Evolutionary conservation across 2,113 vertebrate species (phyloP).

Genomic region (Engraulis encrasicolus): DNA sequence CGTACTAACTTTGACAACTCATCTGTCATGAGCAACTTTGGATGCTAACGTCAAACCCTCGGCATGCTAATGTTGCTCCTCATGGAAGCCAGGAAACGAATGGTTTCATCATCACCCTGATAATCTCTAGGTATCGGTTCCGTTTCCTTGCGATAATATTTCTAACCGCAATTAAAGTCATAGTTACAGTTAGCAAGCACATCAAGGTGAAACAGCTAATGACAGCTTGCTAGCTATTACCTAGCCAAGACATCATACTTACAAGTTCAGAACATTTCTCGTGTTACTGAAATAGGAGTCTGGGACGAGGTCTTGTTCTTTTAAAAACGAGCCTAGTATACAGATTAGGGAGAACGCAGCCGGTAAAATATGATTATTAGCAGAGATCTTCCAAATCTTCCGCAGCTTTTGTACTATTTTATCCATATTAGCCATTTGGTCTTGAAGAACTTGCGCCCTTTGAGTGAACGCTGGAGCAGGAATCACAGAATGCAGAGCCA

Average conservation of each 20-base stretch:
- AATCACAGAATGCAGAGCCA: conserved; percentile 19
- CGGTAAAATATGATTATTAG: conserved; percentile 64
- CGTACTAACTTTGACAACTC: too few relatives aligned
- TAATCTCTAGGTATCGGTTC: too few relatives aligned
- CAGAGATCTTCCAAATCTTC: conserved; percentile 56
- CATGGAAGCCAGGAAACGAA: neutral
- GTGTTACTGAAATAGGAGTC: conserved; percentile 85
- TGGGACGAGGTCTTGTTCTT: conserved; percentile 78
- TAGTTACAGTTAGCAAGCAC: neutral
- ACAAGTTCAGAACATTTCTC: conserved; percentile 87
- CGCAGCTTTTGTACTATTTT: conserved; percentile 60
- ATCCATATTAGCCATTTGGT: conserved; percentile 67
- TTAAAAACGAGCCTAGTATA: conserved; percentile 78
- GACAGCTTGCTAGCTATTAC: conserved; percentile 19
- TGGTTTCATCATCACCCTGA: neutral
- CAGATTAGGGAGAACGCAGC: conserved; percentile 72
- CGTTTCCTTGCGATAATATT: neutral
- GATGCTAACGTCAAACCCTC: too few relatives aligned
- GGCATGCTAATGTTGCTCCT: too few relatives aligned
- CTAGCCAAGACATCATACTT: conserved; percentile 62
- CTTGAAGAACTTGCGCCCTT: conserved; percentile 34
- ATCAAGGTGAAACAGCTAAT: neutral
- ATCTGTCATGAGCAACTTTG: too few relatives aligned
- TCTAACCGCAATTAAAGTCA: neutral
- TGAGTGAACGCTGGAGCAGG: too few relatives aligned